A percentile compares a stretch with the other conserved stretches of the same genome.
Evolutionary conservation across 2,888 invertebrate species (phyloP).

Genomic region (Papilio elwesi): DNA sequence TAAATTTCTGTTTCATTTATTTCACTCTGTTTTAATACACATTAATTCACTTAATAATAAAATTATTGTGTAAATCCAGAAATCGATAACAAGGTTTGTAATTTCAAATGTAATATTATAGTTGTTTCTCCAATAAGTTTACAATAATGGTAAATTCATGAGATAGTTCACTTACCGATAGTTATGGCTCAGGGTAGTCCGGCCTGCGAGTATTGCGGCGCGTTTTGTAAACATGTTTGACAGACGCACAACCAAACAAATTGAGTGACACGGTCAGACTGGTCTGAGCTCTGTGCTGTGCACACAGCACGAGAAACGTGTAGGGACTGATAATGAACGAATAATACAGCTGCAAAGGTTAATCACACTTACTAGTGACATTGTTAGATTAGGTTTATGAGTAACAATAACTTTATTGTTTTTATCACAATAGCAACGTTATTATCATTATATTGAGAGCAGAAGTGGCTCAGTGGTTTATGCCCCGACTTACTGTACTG

Average conservation of each 20-base stretch:
- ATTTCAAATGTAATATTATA: no score
- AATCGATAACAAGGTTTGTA: no score
- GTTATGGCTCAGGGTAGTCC: conserved; percentile 9
- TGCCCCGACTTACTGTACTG: no score
- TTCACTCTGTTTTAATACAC: no score
- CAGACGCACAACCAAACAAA: conserved; percentile 12
- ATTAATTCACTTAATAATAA: no score
- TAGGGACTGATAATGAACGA: conserved; percentile 1
- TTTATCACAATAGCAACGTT: no score
- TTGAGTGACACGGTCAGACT: not conserved
- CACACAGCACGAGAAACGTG: conserved; percentile 5
- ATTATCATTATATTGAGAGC: no score
- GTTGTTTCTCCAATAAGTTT: no score
- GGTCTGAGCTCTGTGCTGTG: not conserved
- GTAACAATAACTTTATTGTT: not conserved
- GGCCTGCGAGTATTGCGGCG: conserved; percentile 5
- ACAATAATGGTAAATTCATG: no score
- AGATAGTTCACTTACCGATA: not conserved
- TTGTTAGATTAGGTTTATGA: not conserved
- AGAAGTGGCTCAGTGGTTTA: no score
- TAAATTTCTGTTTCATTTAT: no score
- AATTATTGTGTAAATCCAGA: no score
- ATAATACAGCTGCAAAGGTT: not conserved
- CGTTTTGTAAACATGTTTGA: conserved; percentile 26
- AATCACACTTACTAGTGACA: not conserved